Conservation (phyloP, 2,888 invertebrate genomes). For the Chromoteleia sp. region DNA sequence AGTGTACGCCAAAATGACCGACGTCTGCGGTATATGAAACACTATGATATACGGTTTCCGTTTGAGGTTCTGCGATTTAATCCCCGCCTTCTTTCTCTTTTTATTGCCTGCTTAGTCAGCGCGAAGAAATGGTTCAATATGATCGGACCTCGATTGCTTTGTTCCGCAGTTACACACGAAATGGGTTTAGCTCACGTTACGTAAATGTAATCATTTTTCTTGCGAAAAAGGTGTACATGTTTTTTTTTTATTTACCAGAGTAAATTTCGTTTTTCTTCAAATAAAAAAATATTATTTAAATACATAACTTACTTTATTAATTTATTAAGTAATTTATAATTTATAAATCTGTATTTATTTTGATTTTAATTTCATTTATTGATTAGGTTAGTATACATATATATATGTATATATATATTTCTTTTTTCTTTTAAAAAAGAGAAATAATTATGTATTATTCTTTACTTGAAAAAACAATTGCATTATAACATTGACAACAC, state of each 20-base stretch:
- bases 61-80: constrained; percentile 74
- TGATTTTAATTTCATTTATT: not conserved
- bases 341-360: not conserved
- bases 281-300: too few relatives aligned
- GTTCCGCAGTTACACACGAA: constrained; percentile 42
- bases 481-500: constrained; percentile 4
- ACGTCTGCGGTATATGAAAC: not conserved
- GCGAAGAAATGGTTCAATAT: constrained; percentile 49
- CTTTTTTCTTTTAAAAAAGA: not conserved
- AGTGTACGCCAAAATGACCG: constrained; percentile 8
- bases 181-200: constrained; percentile 8
- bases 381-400: not conserved
- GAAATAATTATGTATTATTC: not conserved
- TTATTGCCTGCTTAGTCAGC: constrained; percentile 52
- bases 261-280: too few relatives aligned
- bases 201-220: not conserved
- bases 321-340: too few relatives aligned
- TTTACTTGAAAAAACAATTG: not conserved
- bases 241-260: not conserved
- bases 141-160: constrained; percentile 22
- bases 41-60: constrained; percentile 30
- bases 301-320: too few relatives aligned
- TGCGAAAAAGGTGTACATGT: not conserved
- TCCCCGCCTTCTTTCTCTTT: constrained; percentile 50
- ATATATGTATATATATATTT: not conserved